Conservation (phyloP, 2,113 vertebrate species). For the Corythornis cristatus region DNA sequence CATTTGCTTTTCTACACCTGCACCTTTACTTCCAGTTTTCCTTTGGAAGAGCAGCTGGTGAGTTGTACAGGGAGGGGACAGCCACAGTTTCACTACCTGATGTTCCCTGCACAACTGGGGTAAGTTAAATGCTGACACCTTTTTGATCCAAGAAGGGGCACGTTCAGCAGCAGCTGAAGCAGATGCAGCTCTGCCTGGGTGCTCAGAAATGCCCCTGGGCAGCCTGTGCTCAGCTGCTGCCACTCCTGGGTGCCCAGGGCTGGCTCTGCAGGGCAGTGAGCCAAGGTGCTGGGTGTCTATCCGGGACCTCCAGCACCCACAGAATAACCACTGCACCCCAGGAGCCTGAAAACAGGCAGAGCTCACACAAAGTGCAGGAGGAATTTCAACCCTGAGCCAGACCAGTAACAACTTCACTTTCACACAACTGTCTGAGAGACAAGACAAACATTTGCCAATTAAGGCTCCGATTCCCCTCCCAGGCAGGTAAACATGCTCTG, state of each 20-base stretch:
- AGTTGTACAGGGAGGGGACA: background rate
- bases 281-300: background rate
- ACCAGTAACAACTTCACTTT: rapidly evolving
- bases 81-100: rapidly evolving
- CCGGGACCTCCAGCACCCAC: rapidly evolving
- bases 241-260: background rate
- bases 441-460: background rate
- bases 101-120: background rate
- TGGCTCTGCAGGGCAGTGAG: background rate
- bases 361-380: background rate
- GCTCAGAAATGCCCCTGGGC: background rate
- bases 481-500: conserved; percentile 15
- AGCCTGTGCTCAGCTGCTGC: background rate
- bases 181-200: background rate
- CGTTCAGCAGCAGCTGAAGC: background rate
- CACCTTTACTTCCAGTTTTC: background rate
- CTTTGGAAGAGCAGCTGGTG: background rate
- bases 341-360: background rate
- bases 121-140: background rate
- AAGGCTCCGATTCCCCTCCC: background rate
- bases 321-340: background rate
- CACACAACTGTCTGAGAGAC: background rate
- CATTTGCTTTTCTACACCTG: background rate
- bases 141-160: background rate
- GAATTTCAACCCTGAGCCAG: background rate